Conservation (phyloP, 2,888 invertebrate species). For the Cremastinae sp. region DNA sequence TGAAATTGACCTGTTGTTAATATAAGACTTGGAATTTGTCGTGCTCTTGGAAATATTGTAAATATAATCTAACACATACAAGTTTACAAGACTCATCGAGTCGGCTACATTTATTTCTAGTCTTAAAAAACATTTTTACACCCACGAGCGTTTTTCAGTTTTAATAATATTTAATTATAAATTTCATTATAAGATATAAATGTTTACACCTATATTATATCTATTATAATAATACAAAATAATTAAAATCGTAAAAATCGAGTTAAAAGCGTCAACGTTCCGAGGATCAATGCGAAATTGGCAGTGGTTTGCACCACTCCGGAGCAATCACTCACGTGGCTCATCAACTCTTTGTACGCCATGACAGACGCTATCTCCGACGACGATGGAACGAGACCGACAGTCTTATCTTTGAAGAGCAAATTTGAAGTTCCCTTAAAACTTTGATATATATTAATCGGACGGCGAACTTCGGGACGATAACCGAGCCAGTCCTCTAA, state of each 20-base stretch:
- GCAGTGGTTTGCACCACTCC: slow-evolving; percentile 32
- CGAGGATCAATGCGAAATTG: slow-evolving; percentile 27
- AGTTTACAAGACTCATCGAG: slow-evolving; percentile 62
- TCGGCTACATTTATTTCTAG: background rate
- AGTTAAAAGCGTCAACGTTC: slow-evolving; percentile 43
- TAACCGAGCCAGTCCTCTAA: slow-evolving; percentile 83
- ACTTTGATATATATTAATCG: slow-evolving; percentile 83
- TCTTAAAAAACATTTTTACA: background rate
- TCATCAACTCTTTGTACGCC: slow-evolving; percentile 83
- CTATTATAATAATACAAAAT: too few relatives aligned
- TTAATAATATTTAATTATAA: background rate
- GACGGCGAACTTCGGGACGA: slow-evolving; percentile 76
- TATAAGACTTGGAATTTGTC: slow-evolving; percentile 64
- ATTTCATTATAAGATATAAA: too few relatives aligned
- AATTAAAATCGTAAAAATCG: slow-evolving; percentile 40
- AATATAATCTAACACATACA: slow-evolving; percentile 65
- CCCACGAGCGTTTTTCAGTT: background rate
- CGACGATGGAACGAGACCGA: slow-evolving; percentile 82
- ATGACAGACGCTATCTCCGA: slow-evolving; percentile 79
- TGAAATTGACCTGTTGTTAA: slow-evolving; percentile 61
- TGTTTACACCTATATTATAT: too few relatives aligned
- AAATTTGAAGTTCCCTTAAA: slow-evolving; percentile 83
- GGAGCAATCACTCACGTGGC: slow-evolving; percentile 79
- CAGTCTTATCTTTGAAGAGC: slow-evolving; percentile 85
- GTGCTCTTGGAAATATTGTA: slow-evolving; percentile 65